Conservation (phyloP, 2,888 invertebrate species). For the Carcina quercana region DNA sequence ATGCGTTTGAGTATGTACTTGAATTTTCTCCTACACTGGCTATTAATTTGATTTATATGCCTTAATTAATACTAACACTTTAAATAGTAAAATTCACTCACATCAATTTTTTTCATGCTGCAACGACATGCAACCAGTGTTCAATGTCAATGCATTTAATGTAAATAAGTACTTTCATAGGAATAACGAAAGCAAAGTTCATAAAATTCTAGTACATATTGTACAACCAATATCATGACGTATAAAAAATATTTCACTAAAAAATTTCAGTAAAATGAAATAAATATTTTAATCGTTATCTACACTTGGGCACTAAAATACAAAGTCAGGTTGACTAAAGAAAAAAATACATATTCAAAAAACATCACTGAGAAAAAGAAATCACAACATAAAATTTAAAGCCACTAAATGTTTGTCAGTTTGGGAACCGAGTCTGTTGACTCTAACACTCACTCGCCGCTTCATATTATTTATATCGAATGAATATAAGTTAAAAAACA, state of each 20-base stretch:
- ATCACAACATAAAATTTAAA: constrained; percentile 13
- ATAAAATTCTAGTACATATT: too few species aligned
- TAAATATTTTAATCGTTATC: constrained; percentile 4
- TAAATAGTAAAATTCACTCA: constrained; percentile 17
- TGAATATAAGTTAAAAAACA: too few species aligned
- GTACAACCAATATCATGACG: too few species aligned
- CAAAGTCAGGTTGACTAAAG: background rate
- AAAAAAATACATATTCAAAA: constrained; percentile 4
- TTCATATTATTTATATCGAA: too few species aligned
- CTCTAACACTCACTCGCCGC: too few species aligned
- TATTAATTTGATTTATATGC: constrained; percentile 14
- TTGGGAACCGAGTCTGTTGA: too few species aligned
- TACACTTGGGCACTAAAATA: constrained; percentile 2
- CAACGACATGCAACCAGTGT: constrained; percentile 1
- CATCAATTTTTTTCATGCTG: constrained; percentile 2
- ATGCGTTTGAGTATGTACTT: constrained; percentile 29
- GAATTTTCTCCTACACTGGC: constrained; percentile 24
- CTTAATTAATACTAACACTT: constrained; percentile 11
- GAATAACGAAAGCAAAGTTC: too few species aligned
- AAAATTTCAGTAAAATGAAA: constrained; percentile 1
- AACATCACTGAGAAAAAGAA: constrained; percentile 4
- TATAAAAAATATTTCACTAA: background rate
- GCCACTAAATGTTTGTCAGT: too few species aligned
- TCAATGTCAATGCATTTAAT: constrained; percentile 1
- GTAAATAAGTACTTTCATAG: constrained; percentile 9